Base-by-base conservation (phyloP, 2,113 vertebrate genomes). In the Zapus hudsonius region DNA sequence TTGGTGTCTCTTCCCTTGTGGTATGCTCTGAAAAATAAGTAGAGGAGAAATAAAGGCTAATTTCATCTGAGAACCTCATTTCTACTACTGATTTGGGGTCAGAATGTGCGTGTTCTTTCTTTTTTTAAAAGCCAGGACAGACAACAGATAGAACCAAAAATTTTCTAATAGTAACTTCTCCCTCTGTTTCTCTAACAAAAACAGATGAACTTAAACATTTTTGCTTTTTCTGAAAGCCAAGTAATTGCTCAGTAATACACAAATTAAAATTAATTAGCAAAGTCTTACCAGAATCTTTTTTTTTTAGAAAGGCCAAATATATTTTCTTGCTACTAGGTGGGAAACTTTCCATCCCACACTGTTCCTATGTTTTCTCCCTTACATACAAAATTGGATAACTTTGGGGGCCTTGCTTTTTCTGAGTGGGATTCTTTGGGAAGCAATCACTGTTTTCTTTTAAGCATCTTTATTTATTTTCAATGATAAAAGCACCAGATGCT, bases 1-100 rank as follows among this genome's bases (percentile, higher is more conserved):
- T 95, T 61, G 61, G 81, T 95, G 93, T 69, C 94, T 96, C 94
- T 74, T 96, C 96, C 95, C 89, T 89, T 63, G 44, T 93, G 96
- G 93, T 78, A 0, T 90, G 63, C 86, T 97, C 92, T 86, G 90
- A 88, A 96, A n/a, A 97, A 96, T 92, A 92, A 95, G 59, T 88
- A 78, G 89, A 91, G 67, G 86, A 95, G 96, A 98, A 97, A 16
- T 19, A 85, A 94, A 67, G 76, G 72, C 85, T 96, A 97, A 97
- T 93, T 96, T 91, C 93, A 97, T 96, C 73, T 92, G 63, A 64
- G 83, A 94, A 91, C 38, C 87, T 97, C 94, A 87, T 92, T 94
- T 82, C 74, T 94, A 89, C 81, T 66, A 83, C 66, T 94, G 84
- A 74, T 96, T 94, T 19, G 2, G 93, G 95, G 93, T 96, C 94